Percentiles rank a stretch among this genome's conserved stretches.
Evolutionary conservation across 2,888 invertebrate genomes (phyloP).

Genomic region (Caenorhabditis becei): DNA sequence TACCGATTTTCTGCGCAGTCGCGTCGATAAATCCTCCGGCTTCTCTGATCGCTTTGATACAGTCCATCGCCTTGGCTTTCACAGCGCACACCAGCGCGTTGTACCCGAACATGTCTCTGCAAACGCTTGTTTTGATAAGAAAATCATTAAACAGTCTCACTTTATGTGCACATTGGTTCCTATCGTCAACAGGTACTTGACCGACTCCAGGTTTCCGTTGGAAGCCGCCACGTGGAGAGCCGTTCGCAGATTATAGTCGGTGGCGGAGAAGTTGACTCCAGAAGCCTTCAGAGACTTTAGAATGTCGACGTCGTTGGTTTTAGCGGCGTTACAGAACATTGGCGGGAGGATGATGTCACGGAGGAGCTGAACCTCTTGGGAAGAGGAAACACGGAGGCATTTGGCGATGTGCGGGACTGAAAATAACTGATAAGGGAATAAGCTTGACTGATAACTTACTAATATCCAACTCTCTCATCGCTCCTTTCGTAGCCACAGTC

Average conservation of each 20-base stretch:
- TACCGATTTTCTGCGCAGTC: constrained; percentile 74
- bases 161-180: constrained; percentile 89
- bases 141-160: too few species aligned
- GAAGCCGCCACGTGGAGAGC: constrained; percentile 90
- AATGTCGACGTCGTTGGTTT: constrained; percentile 80
- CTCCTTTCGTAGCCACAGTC: constrained; percentile 83
- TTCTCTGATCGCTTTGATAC: constrained; percentile 72
- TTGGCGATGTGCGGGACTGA: constrained; percentile 79
- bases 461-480: constrained; percentile 78
- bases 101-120: constrained; percentile 81
- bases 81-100: constrained; percentile 86
- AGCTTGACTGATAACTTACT: constrained; percentile 77
- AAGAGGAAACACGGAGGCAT: constrained; percentile 76
- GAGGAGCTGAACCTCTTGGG: constrained; percentile 75
- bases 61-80: constrained; percentile 73
- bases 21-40: constrained; percentile 77
- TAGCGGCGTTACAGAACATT: constrained; percentile 86
- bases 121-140: constrained; percentile 25
- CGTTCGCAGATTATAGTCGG: constrained; percentile 88
- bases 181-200: constrained; percentile 87
- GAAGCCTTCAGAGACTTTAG: constrained; percentile 81
- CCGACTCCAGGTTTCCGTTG: constrained; percentile 86
- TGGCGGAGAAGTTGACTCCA: constrained; percentile 88
- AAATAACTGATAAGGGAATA: too few species aligned
- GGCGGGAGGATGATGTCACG: constrained; percentile 86